Conservation (phyloP, 2,888 invertebrate genomes). For the Spilarctia lutea region DNA sequence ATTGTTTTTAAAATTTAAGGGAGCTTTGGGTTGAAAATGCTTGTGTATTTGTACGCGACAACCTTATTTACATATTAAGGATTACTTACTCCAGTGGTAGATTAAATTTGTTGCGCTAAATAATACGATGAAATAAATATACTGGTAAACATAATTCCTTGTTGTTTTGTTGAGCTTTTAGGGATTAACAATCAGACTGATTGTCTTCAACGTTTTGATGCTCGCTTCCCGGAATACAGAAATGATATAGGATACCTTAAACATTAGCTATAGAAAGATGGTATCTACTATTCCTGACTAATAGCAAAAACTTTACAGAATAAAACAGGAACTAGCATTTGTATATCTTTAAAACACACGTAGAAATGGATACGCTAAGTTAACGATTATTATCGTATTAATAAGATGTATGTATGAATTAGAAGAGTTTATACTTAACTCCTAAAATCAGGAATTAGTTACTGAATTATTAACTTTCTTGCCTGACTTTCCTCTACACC, state of each 20-base stretch:
- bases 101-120: background rate
- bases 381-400: no score
- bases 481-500: background rate
- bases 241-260: background rate
- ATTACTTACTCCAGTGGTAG: background rate
- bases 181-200: no score
- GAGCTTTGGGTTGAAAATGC: conserved; percentile 15
- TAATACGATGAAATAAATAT: background rate
- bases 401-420: no score
- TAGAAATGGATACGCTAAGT: no score
- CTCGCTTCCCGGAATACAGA: background rate
- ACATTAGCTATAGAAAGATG: no score
- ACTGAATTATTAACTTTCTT: conserved; percentile 32
- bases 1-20: conserved; percentile 32
- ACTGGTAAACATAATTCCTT: background rate
- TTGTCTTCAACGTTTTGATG: background rate
- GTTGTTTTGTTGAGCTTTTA: no score
- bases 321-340: no score
- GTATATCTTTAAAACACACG: no score
- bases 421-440: background rate
- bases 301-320: no score
- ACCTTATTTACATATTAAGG: background rate
- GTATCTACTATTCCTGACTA: no score
- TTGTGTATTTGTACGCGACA: conserved; percentile 1
- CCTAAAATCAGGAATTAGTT: conserved; percentile 16